These are phyloP conservation scores for Zoanthus gigantus DNA, from an alignment of 92 coral and sea anemone genomes.

Conservation along the genomic window DNA sequence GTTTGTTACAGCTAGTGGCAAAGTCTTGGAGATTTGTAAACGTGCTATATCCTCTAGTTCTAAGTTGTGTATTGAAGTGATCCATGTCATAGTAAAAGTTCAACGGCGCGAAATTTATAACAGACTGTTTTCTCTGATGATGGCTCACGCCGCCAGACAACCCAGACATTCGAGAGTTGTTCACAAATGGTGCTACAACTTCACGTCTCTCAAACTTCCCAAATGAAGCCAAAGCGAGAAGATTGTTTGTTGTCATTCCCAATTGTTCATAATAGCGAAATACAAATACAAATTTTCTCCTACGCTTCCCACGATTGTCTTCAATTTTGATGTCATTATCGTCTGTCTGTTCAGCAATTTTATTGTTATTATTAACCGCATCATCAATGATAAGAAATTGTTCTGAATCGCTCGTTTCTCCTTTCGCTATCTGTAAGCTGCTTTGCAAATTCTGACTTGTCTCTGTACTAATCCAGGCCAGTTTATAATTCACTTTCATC, in stretches of 20 bases:
- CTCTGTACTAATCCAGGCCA: constrained; percentile 27
- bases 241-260: constrained; percentile 93
- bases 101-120: constrained; percentile 72
- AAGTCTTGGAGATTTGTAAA: constrained; percentile 78
- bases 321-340: constrained; percentile 12
- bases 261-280: constrained; percentile 98
- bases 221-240: constrained; percentile 87
- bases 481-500: constrained; percentile 41
- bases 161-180: constrained; percentile 98
- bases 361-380: constrained; percentile 5
- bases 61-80: constrained; percentile 71
- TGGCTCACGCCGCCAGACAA: constrained; percentile 89
- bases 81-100: constrained; percentile 77
- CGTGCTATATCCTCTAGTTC: constrained; percentile 81
- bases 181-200: constrained; percentile 94
- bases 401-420: constrained; percentile 6
- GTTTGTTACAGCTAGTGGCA: constrained; percentile 76
- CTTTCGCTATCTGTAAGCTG: constrained; percentile 36
- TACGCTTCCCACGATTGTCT: constrained; percentile 47
- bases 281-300: constrained; percentile 84
- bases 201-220: constrained; percentile 83
- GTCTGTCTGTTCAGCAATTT: constrained; percentile 19
- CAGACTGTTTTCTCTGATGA: constrained; percentile 64
- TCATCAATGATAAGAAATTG: constrained; percentile 19
- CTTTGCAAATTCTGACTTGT: constrained; percentile 26